Base-by-base conservation (phyloP, 1,140 invertebrate genomes). In the Lutraria rhynchaena region DNA sequence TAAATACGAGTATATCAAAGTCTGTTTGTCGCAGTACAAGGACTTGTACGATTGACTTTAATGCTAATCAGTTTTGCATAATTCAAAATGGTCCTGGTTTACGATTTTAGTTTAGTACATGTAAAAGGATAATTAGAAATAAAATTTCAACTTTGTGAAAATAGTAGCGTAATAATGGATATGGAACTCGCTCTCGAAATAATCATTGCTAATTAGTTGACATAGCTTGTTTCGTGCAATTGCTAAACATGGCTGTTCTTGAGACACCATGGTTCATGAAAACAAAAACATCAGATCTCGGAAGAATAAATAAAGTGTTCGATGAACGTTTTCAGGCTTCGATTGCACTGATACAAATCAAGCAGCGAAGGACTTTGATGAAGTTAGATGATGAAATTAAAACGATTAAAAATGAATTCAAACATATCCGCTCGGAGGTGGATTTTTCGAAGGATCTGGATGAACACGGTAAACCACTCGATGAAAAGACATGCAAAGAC, bases 191-290 rank as follows among this genome's bases (percentile, higher is more conserved):
- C n/a, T n/a, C n/a, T n/a, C n/a, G n/a, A n/a, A n/a, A n/a, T n/a
- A n/a, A n/a, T n/a, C n/a, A n/a, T n/a, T n/a, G n/a, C n/a, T n/a
- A n/a, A n/a, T n/a, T n/a, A n/a, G n/a, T n/a, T n/a, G n/a, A n/a
- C n/a, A n/a, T n/a, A n/a, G n/a, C n/a, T n/a, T n/a, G n/a, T n/a
- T n/a, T n/a, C n/a, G n/a, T n/a, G n/a, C n/a, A n/a, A n/a, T n/a
- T n/a, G 3, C 13, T 31, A 33, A 60, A 7, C 33, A 78, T 78
- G 75, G 63, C 75, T 4, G 75, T 63, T 41, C 35, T 78, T 15
- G 75, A 78, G 31, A 78, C 75, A 24, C 75, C 75, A 15, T 78
- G 75, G 75, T 78, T 78, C 31, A 57, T 78, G 61, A 78, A 78
- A 69, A 65, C 75, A 37, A 78, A 78, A 67, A 78, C 75, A 2